Base-by-base conservation (phyloP, 2,113 vertebrate species). In the Eulemur macaco region DNA sequence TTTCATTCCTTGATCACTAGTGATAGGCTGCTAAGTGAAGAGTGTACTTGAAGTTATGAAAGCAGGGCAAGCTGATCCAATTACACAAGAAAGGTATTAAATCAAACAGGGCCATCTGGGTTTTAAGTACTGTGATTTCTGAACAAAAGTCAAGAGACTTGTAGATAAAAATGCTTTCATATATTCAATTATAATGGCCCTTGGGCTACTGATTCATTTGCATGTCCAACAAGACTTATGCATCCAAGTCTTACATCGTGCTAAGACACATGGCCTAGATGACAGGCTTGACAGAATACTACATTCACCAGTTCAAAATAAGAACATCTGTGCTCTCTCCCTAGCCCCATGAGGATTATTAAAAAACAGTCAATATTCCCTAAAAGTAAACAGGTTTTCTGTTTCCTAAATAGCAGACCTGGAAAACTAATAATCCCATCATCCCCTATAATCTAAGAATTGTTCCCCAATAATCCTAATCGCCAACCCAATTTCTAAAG, bases 91-190 rank as follows among this genome's bases (percentile, higher is more conserved):
- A 77, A 87, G 73, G 42, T 31, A 68, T 56, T 94, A 95, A 89
- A 96, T 94, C 94, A 95, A 95, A 86, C 31, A 95, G 89, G 69
- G 37, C 47, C 74, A 94, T 77, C 86, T 93, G 95, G 92, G 85
- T 91, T 95, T 82, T 86, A 29, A 92, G 34, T 69, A 81, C 78
- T 77, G 52, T 69, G 50, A 89, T 71, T 95, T 88, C 82, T 60
- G 42, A 86, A 89, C 81, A 77, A 63, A 85, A 95, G 45, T 92
- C 76, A 92, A 64, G 50, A 60, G 8, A 34, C 69, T 42, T 64
- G 64, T 58, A 87, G 39, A 91, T 94, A 80, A 82, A 94, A 95
- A 88, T 50, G 45, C 21, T 83, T 90, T 85, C 71, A 58, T 27
- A 66, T 27, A 93, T 58, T 95, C 52, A 66, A 23, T 85, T 71